Percentiles rank a stretch among this genome's conserved stretches.
phyloP scores from a whole-genome alignment of 64 coral and sea anemone species.

The Dendrophyllia cribrosa region DNA sequence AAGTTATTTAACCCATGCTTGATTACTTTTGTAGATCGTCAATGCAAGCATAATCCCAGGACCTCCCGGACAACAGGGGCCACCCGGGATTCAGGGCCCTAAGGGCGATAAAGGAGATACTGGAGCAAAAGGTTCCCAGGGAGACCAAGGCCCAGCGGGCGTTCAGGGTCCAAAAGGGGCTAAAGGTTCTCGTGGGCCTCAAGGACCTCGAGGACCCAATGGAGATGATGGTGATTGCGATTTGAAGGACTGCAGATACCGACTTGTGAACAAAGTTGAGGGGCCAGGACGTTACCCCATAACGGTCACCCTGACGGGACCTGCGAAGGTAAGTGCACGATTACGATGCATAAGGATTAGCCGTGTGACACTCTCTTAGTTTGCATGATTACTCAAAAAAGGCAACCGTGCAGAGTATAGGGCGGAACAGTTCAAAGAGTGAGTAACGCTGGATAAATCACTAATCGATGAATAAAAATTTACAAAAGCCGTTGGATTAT shows the following conservation, averaged over 20 bases:
- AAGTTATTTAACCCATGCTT: neutral
- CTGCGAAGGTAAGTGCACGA: neutral
- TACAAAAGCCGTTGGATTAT: too few species aligned
- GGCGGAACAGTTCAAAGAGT: too few species aligned
- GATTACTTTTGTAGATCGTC: neutral
- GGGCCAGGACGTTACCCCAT: too few species aligned
- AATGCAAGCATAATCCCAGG: conserved; percentile 9
- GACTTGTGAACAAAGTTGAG: too few species aligned
- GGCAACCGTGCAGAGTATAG: too few species aligned
- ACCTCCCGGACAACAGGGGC: conserved; percentile 48
- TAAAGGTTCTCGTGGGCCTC: conserved; percentile 13
- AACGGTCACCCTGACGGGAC: neutral
- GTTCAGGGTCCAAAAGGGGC: conserved; percentile 19
- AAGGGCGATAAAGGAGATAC: neutral
- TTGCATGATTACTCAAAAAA: too few species aligned
- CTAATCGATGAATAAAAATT: too few species aligned
- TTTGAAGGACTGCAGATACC: neutral
- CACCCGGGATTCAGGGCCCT: conserved; percentile 1
- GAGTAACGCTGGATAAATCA: too few species aligned
- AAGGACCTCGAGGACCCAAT: conserved; percentile 13
- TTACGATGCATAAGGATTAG: too few species aligned
- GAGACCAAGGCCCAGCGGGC: conserved; percentile 25
- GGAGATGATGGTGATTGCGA: conserved; percentile 57
- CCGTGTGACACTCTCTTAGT: too few species aligned
- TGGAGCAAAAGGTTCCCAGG: conserved; percentile 18